Conservation (phyloP, 2,797 vertebrate species). For the Clarias laeviceps region DNA sequence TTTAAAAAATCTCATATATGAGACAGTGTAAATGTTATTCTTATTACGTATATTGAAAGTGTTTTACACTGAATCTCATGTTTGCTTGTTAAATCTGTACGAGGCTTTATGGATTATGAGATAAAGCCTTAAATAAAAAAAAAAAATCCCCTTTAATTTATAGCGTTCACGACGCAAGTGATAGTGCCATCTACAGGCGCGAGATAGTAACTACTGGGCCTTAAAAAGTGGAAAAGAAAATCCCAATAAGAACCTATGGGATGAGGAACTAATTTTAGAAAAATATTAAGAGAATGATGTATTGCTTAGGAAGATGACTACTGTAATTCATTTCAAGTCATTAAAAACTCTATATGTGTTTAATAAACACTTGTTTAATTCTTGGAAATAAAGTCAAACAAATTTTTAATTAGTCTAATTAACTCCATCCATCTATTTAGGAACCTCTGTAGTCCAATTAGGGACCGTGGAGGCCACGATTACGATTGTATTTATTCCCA, state of each 20-base stretch:
- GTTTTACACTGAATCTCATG: not conserved
- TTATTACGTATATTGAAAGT: not conserved
- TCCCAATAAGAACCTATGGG: not conserved
- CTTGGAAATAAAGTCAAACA: not conserved
- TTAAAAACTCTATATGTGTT: not conserved
- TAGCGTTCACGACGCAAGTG: not conserved
- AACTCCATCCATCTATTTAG: too few relatives aligned
- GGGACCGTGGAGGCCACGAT: too few relatives aligned
- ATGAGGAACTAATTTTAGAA: not conserved
- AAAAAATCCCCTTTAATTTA: not conserved
- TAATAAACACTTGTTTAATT: not conserved
- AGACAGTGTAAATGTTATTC: not conserved
- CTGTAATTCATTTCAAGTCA: not conserved
- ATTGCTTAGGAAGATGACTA: not conserved
- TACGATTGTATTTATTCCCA: too few relatives aligned
- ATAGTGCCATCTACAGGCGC: not conserved
- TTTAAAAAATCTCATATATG: too few relatives aligned
- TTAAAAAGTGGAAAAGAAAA: not conserved
- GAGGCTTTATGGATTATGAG: not conserved
- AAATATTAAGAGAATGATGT: too few relatives aligned
- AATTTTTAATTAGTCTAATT: not conserved
- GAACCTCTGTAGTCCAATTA: too few relatives aligned
- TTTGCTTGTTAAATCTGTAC: not conserved
- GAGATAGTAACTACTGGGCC: not conserved
- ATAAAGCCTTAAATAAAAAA: not conserved